These are phyloP conservation scores for Dioctria linearis DNA, from an alignment of 2,888 invertebrate genomes.

Conservation along the genomic window DNA sequence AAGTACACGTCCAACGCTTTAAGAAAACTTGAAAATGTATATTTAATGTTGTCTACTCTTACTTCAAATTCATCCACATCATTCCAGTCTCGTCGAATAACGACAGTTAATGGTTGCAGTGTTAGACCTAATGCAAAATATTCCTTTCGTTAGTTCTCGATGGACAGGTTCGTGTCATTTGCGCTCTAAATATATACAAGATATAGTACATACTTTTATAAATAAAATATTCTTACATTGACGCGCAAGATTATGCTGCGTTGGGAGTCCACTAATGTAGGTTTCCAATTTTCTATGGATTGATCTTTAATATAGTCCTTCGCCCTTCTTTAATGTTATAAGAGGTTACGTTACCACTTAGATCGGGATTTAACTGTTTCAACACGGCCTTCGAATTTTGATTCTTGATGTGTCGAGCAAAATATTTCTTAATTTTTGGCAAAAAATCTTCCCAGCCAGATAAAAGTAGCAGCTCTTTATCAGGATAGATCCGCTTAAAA, in stretches of 20 bases:
- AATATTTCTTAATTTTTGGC: not conserved
- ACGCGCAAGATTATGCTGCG: not conserved
- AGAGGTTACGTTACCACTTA: not conserved
- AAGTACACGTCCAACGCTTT: too few relatives aligned
- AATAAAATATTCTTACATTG: not conserved
- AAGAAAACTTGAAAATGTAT: too few relatives aligned
- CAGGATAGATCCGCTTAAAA: not conserved
- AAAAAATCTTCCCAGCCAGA: constrained; percentile 1
- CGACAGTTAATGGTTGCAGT: not conserved
- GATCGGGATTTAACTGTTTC: not conserved
- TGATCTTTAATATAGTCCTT: not conserved
- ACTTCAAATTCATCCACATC: too few relatives aligned
- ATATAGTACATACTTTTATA: too few relatives aligned
- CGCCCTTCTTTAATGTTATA: too few relatives aligned
- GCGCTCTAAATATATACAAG: too few relatives aligned
- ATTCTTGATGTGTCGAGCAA: not conserved
- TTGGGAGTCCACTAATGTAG: not conserved
- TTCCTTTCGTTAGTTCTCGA: not conserved
- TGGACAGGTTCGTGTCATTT: too few relatives aligned
- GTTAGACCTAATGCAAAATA: not conserved
- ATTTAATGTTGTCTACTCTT: too few relatives aligned
- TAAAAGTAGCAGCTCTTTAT: not conserved
- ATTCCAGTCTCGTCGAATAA: too few relatives aligned
- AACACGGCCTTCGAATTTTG: not conserved
- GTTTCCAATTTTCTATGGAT: not conserved